Percentiles rank a stretch among this genome's conserved stretches.
Conservation (phyloP, 2,797 vertebrate species). For the Sylvia borin region DNA sequence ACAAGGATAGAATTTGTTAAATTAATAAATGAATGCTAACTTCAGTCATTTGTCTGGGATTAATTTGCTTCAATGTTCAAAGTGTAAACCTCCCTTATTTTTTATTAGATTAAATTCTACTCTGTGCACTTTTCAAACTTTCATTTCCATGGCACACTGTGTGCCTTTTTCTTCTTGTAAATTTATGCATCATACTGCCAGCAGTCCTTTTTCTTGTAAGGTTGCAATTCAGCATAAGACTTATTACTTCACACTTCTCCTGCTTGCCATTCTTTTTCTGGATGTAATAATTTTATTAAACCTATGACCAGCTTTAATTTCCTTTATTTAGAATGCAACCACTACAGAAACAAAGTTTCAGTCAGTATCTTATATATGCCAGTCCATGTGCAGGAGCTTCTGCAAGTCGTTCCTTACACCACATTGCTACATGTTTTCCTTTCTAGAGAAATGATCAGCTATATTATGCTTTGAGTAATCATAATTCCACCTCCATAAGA, state of each 20-base stretch:
- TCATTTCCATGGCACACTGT: neutral
- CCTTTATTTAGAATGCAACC: neutral
- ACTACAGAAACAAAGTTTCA: neutral
- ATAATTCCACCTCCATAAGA: neutral
- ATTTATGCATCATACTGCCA: neutral
- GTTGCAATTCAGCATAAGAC: neutral
- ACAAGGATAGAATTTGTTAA: neutral
- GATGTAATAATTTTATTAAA: neutral
- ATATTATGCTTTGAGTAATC: conserved; percentile 46
- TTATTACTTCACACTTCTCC: neutral
- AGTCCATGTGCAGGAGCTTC: neutral
- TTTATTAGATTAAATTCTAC: neutral
- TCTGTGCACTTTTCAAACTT: neutral
- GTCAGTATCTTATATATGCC: neutral
- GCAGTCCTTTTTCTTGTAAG: neutral
- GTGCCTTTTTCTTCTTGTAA: neutral
- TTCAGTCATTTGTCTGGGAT: neutral
- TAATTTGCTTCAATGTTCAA: neutral
- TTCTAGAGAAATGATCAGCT: neutral
- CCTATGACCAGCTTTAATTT: neutral
- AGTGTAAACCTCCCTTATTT: neutral
- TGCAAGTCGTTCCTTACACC: neutral
- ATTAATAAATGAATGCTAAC: neutral
- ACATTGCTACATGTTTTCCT: neutral
- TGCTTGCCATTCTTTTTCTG: neutral